These are phyloP conservation scores for Melanostigma gelatinosum DNA, from an alignment of 2,113 vertebrate species.

Conservation along the genomic window DNA sequence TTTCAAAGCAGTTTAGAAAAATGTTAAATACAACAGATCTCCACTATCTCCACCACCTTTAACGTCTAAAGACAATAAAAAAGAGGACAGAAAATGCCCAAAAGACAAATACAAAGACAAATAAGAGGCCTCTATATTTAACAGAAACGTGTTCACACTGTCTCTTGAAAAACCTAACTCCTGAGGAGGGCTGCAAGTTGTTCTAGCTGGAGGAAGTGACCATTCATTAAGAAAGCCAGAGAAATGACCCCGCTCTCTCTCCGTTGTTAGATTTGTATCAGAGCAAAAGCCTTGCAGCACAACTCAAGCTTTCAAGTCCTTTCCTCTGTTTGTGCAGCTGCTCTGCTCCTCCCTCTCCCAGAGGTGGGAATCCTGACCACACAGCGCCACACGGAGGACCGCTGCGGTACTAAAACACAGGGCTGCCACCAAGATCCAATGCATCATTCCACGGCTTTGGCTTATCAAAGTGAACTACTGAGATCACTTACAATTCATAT, in stretches of 20 bases:
- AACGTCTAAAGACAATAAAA: not conserved
- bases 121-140: not conserved
- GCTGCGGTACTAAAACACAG: constrained; percentile 32
- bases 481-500: not conserved
- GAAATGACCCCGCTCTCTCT: constrained; percentile 58
- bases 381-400: constrained; percentile 81
- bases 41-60: no score
- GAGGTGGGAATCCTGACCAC: constrained; percentile 75
- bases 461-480: not conserved
- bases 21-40: not conserved
- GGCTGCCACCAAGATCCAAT: not conserved
- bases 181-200: constrained; percentile 52
- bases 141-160: constrained; percentile 1
- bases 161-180: constrained; percentile 21
- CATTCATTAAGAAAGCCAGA: constrained; percentile 76
- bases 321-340: constrained; percentile 13
- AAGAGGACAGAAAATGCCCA: not conserved
- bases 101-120: not conserved
- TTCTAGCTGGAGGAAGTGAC: constrained; percentile 72
- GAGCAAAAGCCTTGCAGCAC: constrained; percentile 68
- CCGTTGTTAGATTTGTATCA: constrained; percentile 79
- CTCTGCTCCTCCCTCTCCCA: constrained; percentile 28
- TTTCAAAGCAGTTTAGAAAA: constrained; percentile 3
- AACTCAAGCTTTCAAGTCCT: constrained; percentile 63
- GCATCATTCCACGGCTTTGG: not conserved